phyloP scores from a whole-genome alignment of 2,113 vertebrate species.

The Fregata magnificens region DNA sequence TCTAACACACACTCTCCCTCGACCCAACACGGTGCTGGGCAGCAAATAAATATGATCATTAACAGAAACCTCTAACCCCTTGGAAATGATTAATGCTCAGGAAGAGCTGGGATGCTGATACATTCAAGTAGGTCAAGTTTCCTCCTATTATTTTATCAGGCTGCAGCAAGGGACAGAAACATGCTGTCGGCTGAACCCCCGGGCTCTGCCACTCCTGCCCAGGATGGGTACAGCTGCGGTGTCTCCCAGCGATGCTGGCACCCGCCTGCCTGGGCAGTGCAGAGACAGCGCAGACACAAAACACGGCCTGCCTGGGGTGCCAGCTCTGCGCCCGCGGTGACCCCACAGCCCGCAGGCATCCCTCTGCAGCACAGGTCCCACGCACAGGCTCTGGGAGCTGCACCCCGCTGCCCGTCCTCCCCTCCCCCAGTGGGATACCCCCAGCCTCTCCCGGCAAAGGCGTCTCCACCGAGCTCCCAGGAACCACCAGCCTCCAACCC shows the following conservation, averaged over 20 bases:
- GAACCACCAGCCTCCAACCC: neutral
- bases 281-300: neutral
- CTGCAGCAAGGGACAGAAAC: neutral
- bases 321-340: rapidly evolving
- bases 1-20: neutral
- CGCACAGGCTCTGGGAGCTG: neutral
- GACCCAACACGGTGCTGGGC: neutral
- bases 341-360: rapidly evolving
- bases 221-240: rapidly evolving
- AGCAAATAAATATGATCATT: neutral
- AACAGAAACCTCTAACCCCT: neutral
- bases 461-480: neutral
- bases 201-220: neutral
- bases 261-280: neutral
- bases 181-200: rapidly evolving
- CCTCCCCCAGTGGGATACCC: neutral
- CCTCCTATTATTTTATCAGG: neutral
- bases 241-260: neutral
- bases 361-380: neutral
- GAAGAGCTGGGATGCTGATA: neutral
- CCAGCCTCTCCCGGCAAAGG: neutral
- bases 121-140: neutral
- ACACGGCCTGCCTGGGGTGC: neutral
- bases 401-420: rapidly evolving
- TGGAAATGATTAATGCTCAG: neutral